A percentile compares a stretch with the other conserved stretches of the same genome.
These are phyloP conservation scores for Morus bassanus DNA, from an alignment of 2,797 vertebrate species.

Conservation along the genomic window DNA sequence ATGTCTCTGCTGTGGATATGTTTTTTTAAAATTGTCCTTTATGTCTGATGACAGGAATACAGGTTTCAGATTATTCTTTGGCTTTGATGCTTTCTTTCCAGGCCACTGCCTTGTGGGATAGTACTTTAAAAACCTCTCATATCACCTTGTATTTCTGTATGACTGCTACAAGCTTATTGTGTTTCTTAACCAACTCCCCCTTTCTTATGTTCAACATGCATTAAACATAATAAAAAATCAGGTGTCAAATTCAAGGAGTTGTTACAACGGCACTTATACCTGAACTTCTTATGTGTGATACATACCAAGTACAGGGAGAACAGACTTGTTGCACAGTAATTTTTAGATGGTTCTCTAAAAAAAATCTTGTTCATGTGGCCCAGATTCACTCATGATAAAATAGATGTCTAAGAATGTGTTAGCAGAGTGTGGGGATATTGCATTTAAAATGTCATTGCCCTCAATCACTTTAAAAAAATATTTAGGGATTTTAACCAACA, in stretches of 20 bases:
- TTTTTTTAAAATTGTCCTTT: background rate
- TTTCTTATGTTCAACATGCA: background rate
- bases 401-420: conserved; percentile 9
- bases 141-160: background rate
- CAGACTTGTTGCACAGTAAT: conserved; percentile 27
- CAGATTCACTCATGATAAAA: background rate
- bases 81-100: background rate
- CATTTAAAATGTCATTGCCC: conserved; percentile 8
- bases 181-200: background rate
- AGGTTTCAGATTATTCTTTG: background rate
- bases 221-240: conserved; percentile 5
- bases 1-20: background rate
- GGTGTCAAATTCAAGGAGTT: background rate
- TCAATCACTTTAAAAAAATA: conserved; percentile 17
- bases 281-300: background rate
- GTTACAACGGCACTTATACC: background rate
- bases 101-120: background rate
- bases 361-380: background rate
- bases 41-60: background rate
- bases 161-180: background rate
- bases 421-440: background rate
- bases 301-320: conserved; percentile 10
- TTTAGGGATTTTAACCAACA: conserved; percentile 17
- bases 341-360: background rate
- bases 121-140: background rate